phyloP scores from a whole-genome alignment of 2,888 invertebrate species.

The Phorcus lineatus region DNA sequence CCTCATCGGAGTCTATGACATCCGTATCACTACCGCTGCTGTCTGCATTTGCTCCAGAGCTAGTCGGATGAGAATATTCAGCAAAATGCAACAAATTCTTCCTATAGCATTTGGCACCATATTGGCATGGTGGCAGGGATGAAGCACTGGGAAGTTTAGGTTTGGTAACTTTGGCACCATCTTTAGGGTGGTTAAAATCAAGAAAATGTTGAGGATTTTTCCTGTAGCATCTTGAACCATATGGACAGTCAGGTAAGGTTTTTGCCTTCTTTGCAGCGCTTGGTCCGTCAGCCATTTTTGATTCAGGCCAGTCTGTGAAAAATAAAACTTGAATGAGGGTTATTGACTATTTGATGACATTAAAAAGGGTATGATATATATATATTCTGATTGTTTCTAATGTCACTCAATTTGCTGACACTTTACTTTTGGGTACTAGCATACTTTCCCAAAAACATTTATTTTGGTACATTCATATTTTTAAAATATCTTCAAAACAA shows the following conservation, averaged over 20 bases:
- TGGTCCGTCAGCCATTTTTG: slow-evolving; percentile 37
- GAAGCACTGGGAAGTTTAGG: slow-evolving; percentile 27
- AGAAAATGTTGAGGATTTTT: slow-evolving; percentile 67
- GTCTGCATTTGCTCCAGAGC: slow-evolving; percentile 20
- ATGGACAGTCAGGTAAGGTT: slow-evolving; percentile 59
- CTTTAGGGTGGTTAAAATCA: slow-evolving; percentile 57
- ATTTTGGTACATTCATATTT: too few relatives aligned
- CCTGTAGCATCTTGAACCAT: slow-evolving; percentile 66
- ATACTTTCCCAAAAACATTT: too few relatives aligned
- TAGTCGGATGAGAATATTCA: slow-evolving; percentile 64
- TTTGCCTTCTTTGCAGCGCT: slow-evolving; percentile 56
- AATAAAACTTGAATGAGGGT: too few relatives aligned
- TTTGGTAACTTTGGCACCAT: slow-evolving; percentile 25
- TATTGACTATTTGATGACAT: too few relatives aligned
- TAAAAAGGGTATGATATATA: too few relatives aligned
- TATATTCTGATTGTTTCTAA: too few relatives aligned
- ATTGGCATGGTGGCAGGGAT: slow-evolving; percentile 59
- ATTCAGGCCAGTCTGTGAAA: not conserved
- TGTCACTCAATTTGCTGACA: too few relatives aligned
- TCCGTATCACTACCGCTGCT: slow-evolving; percentile 62
- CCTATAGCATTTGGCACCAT: slow-evolving; percentile 67
- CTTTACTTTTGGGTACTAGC: too few relatives aligned
- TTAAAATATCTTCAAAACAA: too few relatives aligned
- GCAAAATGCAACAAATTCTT: slow-evolving; percentile 69
- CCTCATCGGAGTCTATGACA: slow-evolving; percentile 57